Evolutionary conservation across 2,888 invertebrate species (phyloP).

Genomic region (Polia nebulosa): DNA sequence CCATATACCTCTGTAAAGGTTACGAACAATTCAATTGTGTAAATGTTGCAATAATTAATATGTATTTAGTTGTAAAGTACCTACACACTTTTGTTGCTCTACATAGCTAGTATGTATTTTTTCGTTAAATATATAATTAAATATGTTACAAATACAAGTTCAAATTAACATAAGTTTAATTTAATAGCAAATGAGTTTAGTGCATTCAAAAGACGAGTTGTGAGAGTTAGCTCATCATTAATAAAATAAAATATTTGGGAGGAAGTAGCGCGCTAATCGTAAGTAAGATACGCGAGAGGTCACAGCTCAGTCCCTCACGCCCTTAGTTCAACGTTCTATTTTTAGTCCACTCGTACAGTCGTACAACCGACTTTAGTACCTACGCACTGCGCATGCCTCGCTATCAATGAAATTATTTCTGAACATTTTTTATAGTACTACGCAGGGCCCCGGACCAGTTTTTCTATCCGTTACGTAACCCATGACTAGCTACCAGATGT

Average conservation of each 20-base stretch:
- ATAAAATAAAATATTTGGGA: constrained; percentile 47
- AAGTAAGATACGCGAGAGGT: constrained; percentile 61
- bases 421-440: constrained; percentile 65
- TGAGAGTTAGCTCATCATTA: constrained; percentile 19
- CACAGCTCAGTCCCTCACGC: constrained; percentile 67
- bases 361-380: constrained; percentile 57
- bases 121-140: constrained; percentile 10
- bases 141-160: constrained; percentile 30
- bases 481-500: constrained; percentile 59
- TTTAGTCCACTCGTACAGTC: constrained; percentile 65
- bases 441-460: constrained; percentile 66
- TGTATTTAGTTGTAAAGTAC: constrained; percentile 22
- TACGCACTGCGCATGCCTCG: constrained; percentile 66
- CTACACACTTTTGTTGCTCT: constrained; percentile 1
- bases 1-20: constrained; percentile 32
- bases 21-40: constrained; percentile 53
- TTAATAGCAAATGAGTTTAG: not conserved
- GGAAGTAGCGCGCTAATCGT: constrained; percentile 49
- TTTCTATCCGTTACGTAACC: constrained; percentile 63
- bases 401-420: constrained; percentile 72
- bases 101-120: not conserved
- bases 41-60: constrained; percentile 35
- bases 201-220: not conserved
- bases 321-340: constrained; percentile 72
- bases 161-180: constrained; percentile 38